Conservation (phyloP, 1,140 invertebrate species). For the Aphidius ervi region DNA sequence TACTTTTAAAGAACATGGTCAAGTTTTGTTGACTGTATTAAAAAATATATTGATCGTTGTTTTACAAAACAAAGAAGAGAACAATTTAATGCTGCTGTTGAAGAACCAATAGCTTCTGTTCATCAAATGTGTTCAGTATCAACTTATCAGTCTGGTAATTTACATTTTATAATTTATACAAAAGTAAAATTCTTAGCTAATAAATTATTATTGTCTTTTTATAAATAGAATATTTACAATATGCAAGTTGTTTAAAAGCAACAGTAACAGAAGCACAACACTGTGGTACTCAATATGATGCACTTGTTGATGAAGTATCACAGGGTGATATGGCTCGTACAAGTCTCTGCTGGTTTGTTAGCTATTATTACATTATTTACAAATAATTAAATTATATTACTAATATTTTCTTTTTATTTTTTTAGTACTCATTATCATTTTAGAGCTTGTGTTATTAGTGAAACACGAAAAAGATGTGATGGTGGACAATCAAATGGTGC, state of each 20-base stretch:
- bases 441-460: conserved; percentile 55
- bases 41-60: conserved; percentile 57
- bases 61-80: conserved; percentile 54
- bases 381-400: background rate
- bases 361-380: conserved; percentile 18
- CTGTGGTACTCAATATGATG: conserved; percentile 57
- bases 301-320: conserved; percentile 57
- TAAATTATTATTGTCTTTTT: conserved; percentile 5
- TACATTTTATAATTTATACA: background rate
- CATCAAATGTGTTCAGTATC: conserved; percentile 59
- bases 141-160: conserved; percentile 56
- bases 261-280: conserved; percentile 56
- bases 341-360: conserved; percentile 57
- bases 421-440: conserved; percentile 58
- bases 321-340: conserved; percentile 55
- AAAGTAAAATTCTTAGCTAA: background rate
- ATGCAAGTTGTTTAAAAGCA: conserved; percentile 59
- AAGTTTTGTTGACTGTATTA: conserved; percentile 57
- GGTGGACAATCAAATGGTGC: conserved; percentile 48
- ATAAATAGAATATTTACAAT: conserved; percentile 56
- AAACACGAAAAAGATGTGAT: conserved; percentile 55
- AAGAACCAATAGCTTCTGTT: conserved; percentile 57
- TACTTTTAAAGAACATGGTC: conserved; percentile 53
- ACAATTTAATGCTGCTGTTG: conserved; percentile 59
- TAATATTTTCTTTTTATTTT: background rate